Evolutionary conservation across 2,797 vertebrate genomes (phyloP), one percentile per base, ranked within the genome.

Genomic region (Podarcis siculus): DNA sequence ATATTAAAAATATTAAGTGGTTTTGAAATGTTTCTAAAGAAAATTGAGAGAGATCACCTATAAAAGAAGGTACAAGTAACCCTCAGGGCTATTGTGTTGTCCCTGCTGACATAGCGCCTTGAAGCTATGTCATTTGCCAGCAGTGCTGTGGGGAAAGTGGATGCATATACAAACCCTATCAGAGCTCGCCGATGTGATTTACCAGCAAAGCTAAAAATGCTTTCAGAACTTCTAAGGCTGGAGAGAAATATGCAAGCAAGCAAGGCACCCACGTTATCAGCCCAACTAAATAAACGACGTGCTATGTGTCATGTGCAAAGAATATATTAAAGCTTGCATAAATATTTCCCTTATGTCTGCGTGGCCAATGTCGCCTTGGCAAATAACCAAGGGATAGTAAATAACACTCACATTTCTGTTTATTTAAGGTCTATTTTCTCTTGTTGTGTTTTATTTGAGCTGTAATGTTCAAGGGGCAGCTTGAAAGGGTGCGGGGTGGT

Each of bases 341-440:
- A 97, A 97, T 97, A 98, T 97, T 98, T 97, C 97, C 93, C 92
- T 95, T 96, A 94, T 73, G 93, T 97, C 96, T 97, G 88, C 93
- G 94, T 95, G 93, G 92, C 96, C 92, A 61, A 92, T 95, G 96
- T 95, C 94, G 95, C 95, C 92, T 93, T 97, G 96, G 96, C 96
- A 90, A 90, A 88, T 92, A 95, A 96, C 96, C 97, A 96, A 89
- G 0, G 23, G 92, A 95, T 95, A 95, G 95, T 97, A 97, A 97
- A 97, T 97, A 96, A 96, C 94, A 94, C 90, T 94, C 95, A 96
- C 0, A 4, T 87, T 90, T 93, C 87, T 95, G 95, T 95, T 96
- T 95, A 95, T 91, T 95, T 93, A 95, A 93, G 87, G 90, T 93
- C 95, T 93, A n/a, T 94, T 95, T 95, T 95, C 91, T 92, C 88